Conservation (phyloP, 2,888 invertebrate genomes). For the Ganaspis brasiliensis region DNA sequence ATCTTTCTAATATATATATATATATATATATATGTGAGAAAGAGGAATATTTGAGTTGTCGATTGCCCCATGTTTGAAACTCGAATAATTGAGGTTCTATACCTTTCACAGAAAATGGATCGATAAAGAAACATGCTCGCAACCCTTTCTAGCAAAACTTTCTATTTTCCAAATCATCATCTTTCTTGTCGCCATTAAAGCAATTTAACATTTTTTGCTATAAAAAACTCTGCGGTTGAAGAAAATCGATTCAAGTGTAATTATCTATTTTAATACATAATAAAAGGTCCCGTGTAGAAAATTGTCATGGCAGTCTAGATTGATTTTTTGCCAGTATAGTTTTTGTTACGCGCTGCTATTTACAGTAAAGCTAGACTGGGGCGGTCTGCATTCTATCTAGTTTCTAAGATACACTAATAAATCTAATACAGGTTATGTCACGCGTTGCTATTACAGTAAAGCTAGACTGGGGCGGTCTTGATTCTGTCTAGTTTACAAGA, state of each 20-base stretch:
- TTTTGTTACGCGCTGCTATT: no score
- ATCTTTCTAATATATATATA: not conserved
- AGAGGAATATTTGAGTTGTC: slow-evolving; percentile 8
- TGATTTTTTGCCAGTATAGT: no score
- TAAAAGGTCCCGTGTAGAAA: not conserved
- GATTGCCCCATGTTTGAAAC: not conserved
- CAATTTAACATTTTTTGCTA: not conserved
- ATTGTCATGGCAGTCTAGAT: no score
- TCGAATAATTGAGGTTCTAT: slow-evolving; percentile 6
- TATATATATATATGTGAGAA: slow-evolving; percentile 5
- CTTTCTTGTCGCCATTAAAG: not conserved
- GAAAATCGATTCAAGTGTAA: not conserved
- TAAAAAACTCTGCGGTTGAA: not conserved
- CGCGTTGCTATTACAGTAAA: no score
- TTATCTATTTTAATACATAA: not conserved
- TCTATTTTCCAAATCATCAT: not conserved
- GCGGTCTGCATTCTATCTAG: no score
- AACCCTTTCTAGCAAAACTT: not conserved
- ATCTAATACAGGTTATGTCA: no score
- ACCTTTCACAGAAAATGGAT: not conserved
- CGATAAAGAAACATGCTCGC: not conserved
- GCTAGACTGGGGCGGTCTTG: no score
- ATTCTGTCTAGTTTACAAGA: no score
- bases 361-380: no score
- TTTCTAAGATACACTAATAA: no score